Conservation (phyloP, 1,140 invertebrate species). For the Drosophila sturtevanti region DNA sequence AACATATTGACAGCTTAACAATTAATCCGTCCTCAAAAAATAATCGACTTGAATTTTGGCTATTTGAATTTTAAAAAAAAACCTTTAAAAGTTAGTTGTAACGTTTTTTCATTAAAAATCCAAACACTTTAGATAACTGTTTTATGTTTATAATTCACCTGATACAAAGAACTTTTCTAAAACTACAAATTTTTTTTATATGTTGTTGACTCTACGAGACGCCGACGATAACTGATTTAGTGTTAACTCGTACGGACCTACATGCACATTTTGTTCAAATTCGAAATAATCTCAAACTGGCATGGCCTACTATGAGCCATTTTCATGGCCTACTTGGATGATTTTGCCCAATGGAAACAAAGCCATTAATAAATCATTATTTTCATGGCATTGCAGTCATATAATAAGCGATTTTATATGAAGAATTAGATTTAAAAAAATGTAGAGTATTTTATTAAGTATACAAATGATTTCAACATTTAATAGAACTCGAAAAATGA, state of each 20-base stretch:
- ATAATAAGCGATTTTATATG: no score
- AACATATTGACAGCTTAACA: constrained; percentile 40
- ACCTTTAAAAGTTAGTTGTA: constrained; percentile 12
- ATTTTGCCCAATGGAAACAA: no score
- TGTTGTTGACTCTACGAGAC: constrained; percentile 52
- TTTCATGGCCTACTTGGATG: constrained; percentile 32
- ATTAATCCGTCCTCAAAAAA: background rate
- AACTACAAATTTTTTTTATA: constrained; percentile 16
- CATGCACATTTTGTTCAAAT: background rate
- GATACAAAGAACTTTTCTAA: constrained; percentile 5
- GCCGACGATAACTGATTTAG: constrained; percentile 30
- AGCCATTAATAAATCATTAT: no score
- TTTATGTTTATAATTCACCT: constrained; percentile 2
- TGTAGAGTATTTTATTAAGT: no score
- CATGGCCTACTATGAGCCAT: constrained; percentile 30
- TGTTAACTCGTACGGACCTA: background rate
- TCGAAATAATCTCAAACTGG: background rate
- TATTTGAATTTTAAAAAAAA: constrained; percentile 11
- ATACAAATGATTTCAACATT: no score
- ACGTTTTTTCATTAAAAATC: background rate
- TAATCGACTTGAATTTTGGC: constrained; percentile 13
- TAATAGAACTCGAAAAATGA: no score
- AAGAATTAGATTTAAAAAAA: no score
- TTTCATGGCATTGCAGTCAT: no score
- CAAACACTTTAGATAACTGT: background rate